Conservation (phyloP, 2,797 vertebrate species). For the Falco concolor region DNA sequence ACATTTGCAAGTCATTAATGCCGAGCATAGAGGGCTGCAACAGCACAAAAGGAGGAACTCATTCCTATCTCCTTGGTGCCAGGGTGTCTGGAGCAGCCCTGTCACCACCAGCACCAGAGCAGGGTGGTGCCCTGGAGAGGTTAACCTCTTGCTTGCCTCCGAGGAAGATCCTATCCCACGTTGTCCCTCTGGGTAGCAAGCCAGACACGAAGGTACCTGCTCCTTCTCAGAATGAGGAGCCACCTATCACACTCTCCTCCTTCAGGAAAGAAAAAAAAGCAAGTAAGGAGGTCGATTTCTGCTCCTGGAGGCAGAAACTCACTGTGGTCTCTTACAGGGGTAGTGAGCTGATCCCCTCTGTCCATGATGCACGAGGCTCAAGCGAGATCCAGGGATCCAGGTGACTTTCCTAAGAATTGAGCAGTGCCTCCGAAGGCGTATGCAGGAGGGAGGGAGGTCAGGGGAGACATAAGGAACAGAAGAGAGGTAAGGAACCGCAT, state of each 20-base stretch:
- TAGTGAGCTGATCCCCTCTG: not conserved
- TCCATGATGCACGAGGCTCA: not conserved
- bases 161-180: not conserved
- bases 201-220: not conserved
- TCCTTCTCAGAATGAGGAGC: not conserved
- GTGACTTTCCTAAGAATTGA: not conserved
- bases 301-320: not conserved
- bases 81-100: not conserved
- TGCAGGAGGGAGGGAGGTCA: not conserved
- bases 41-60: not conserved
- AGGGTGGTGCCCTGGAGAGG: not conserved
- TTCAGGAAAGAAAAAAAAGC: not conserved
- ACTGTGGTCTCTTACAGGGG: not conserved
- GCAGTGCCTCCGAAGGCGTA: not conserved
- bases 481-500: not conserved
- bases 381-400: not conserved
- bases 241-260: not conserved
- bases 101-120: rapidly evolving
- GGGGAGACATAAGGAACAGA: not conserved
- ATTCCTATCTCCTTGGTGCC: not conserved
- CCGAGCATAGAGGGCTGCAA: not conserved
- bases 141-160: not conserved
- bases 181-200: not conserved
- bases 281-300: not conserved
- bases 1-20: not conserved